A percentile compares a stretch with the other conserved stretches of the same genome.
Conservation (phyloP, 2,113 vertebrate genomes). For the Cranoglanis bouderius region DNA sequence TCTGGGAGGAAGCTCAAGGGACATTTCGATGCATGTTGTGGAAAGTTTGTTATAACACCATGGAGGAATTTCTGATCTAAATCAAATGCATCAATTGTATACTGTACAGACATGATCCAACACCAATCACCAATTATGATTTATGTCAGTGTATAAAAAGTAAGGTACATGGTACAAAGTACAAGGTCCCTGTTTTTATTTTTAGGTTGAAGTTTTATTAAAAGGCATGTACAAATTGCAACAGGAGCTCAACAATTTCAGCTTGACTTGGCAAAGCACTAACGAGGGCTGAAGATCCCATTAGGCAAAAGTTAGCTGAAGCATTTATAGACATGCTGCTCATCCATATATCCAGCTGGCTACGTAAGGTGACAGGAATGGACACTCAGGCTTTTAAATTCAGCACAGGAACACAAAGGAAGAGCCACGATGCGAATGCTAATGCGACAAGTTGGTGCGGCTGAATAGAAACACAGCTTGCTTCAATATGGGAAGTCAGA, state of each 20-base stretch:
- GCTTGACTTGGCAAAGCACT: constrained; percentile 66
- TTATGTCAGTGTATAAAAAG: background rate
- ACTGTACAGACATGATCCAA: no score
- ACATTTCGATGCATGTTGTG: background rate
- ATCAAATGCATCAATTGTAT: background rate
- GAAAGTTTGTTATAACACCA: background rate
- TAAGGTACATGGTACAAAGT: background rate
- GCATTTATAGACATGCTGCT: background rate
- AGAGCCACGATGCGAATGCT: background rate
- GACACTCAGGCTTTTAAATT: background rate
- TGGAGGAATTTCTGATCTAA: background rate
- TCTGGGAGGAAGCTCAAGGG: constrained; percentile 25
- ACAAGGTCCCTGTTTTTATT: background rate
- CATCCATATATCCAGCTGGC: background rate
- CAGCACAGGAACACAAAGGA: background rate
- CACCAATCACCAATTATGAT: background rate
- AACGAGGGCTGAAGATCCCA: constrained; percentile 62
- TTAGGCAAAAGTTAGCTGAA: background rate
- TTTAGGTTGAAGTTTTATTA: background rate
- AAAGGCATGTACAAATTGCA: background rate
- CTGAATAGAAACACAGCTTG: constrained; percentile 21
- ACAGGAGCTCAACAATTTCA: constrained; percentile 64
- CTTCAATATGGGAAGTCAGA: constrained; percentile 16
- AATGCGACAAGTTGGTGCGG: background rate
- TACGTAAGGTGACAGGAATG: background rate